phyloP scores from a whole-genome alignment of 1,140 invertebrate species.

The Anastrepha obliqua region DNA sequence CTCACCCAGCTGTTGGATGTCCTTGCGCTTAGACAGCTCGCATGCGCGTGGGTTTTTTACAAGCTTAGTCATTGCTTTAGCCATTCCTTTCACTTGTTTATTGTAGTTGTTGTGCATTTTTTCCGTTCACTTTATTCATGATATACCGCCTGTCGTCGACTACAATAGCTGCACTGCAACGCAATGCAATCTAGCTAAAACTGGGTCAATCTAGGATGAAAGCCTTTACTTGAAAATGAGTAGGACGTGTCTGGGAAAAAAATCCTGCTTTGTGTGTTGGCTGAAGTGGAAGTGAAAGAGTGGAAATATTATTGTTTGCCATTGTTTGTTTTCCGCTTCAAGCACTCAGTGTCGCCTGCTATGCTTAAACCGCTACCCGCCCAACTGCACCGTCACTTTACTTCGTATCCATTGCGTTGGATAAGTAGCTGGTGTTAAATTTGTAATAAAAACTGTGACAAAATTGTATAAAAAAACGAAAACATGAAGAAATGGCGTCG shows the following conservation, averaged over 20 bases:
- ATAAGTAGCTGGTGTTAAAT: constrained; percentile 36
- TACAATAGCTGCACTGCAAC: constrained; percentile 20
- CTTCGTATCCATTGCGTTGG: background rate
- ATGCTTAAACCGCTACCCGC: too few species aligned
- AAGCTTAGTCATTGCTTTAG: background rate
- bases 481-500: background rate
- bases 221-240: constrained; percentile 25
- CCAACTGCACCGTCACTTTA: background rate
- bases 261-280: background rate
- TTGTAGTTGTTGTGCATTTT: background rate
- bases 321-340: constrained; percentile 49
- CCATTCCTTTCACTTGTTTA: background rate
- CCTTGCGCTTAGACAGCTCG: constrained; percentile 11
- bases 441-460: constrained; percentile 44
- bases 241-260: constrained; percentile 10
- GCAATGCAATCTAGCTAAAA: constrained; percentile 44
- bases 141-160: constrained; percentile 14
- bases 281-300: constrained; percentile 27
- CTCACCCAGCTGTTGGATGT: background rate
- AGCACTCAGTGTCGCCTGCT: background rate
- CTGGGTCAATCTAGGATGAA: constrained; percentile 46
- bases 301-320: constrained; percentile 43
- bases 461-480: background rate
- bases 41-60: constrained; percentile 4
- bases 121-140: constrained; percentile 35